Evolutionary conservation across 2,113 vertebrate genomes (phyloP).

Genomic region (Mystacornis crossleyi): DNA sequence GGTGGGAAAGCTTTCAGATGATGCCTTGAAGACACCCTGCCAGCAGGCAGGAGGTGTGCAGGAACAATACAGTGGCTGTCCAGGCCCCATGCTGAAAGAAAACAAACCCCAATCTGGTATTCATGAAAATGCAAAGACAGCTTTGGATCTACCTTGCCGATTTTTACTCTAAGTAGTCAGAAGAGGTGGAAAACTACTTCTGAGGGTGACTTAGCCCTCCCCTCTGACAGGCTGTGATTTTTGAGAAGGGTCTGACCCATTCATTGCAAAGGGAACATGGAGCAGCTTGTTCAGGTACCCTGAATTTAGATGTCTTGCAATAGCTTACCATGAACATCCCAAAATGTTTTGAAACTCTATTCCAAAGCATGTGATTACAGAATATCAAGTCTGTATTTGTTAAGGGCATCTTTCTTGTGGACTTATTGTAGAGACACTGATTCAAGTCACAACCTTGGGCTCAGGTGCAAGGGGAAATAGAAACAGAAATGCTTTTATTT

Average conservation of each 20-base stretch:
- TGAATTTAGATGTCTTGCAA: not conserved
- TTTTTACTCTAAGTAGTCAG: not conserved
- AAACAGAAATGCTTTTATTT: not conserved
- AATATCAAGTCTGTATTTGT: not conserved
- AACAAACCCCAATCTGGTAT: no score
- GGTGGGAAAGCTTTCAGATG: not conserved
- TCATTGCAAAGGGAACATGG: not conserved
- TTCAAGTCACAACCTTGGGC: not conserved
- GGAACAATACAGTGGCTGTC: accelerated
- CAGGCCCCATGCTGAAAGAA: no score
- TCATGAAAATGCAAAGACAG: not conserved
- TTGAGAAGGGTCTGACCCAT: accelerated
- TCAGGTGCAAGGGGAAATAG: not conserved
- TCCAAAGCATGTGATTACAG: not conserved
- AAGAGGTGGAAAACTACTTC: not conserved
- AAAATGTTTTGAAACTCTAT: not conserved
- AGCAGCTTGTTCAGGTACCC: not conserved
- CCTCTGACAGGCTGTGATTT: not conserved
- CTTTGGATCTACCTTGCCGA: not conserved
- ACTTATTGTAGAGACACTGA: not conserved
- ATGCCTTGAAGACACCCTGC: not conserved
- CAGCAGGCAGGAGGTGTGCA: not conserved
- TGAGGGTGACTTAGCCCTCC: not conserved
- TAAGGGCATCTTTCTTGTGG: not conserved
- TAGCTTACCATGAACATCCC: not conserved